phyloP scores from a whole-genome alignment of 2,797 vertebrate species.

The Stomatorhinus walkeri region DNA sequence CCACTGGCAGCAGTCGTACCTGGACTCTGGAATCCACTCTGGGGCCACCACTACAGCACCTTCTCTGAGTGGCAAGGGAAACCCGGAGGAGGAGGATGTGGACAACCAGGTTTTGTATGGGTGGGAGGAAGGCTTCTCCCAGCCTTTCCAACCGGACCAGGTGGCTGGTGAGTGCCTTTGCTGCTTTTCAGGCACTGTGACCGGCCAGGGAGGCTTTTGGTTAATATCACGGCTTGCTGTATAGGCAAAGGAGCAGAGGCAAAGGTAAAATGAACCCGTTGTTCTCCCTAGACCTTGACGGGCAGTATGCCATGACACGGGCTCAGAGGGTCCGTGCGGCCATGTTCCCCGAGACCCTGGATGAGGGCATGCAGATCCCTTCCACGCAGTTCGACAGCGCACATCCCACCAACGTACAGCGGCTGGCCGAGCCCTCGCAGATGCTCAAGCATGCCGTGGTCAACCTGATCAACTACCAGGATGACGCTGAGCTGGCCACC shows the following conservation, averaged over 20 bases:
- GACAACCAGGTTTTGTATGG: conserved; percentile 89
- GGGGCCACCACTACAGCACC: conserved; percentile 95
- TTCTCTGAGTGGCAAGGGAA: conserved; percentile 94
- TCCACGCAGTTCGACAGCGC: conserved; percentile 89
- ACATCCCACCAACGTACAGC: conserved; percentile 92
- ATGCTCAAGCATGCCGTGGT: conserved; percentile 98
- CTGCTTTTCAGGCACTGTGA: neutral
- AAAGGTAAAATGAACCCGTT: neutral
- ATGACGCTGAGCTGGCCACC: conserved; percentile 94
- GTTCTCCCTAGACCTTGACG: conserved; percentile 75
- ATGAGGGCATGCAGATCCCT: conserved; percentile 92
- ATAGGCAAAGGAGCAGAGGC: neutral
- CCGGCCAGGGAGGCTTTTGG: neutral
- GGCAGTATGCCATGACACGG: conserved; percentile 93
- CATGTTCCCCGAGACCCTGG: conserved; percentile 96
- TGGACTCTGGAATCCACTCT: conserved; percentile 98
- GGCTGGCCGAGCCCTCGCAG: conserved; percentile 93
- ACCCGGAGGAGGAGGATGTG: conserved; percentile 89
- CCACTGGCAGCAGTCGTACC: conserved; percentile 95
- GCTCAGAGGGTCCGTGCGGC: conserved; percentile 94
- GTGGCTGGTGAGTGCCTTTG: conserved; percentile 65
- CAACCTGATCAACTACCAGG: conserved; percentile 97
- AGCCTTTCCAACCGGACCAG: conserved; percentile 90
- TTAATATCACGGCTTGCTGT: neutral
- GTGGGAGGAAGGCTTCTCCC: conserved; percentile 91